Evolutionary conservation across 2,797 vertebrate species (phyloP).

Genomic region (Moxostoma hubbsi): DNA sequence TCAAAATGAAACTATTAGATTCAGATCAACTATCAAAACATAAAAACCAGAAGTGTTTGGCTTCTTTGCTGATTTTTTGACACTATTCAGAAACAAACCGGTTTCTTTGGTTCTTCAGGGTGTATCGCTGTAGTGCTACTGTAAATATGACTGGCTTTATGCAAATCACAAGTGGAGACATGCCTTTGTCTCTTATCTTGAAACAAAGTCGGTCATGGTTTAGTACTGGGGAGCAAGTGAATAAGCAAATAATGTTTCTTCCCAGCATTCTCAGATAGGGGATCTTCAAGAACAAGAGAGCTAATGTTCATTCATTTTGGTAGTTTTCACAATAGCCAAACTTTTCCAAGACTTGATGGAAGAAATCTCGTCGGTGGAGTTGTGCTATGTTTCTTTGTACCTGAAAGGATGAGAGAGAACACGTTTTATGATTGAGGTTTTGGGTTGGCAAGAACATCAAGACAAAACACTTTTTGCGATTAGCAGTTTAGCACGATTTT

Average conservation of each 20-base stretch:
- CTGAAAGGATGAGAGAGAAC: slow-evolving; percentile 57
- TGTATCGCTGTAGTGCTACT: not conserved
- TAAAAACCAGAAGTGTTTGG: not conserved
- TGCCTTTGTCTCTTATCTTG: not conserved
- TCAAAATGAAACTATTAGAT: not conserved
- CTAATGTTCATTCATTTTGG: slow-evolving; percentile 20
- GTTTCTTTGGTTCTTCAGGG: slow-evolving; percentile 69
- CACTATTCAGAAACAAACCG: not conserved
- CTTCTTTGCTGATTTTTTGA: not conserved
- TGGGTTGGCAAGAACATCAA: not conserved
- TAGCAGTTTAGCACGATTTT: too few species aligned
- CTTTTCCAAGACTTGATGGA: slow-evolving; percentile 42
- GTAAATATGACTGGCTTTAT: slow-evolving; percentile 9
- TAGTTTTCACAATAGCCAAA: slow-evolving; percentile 55
- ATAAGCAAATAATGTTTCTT: slow-evolving; percentile 32
- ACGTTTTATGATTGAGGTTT: too few species aligned
- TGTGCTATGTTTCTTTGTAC: slow-evolving; percentile 78
- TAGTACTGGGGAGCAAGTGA: slow-evolving; percentile 7
- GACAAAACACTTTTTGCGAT: too few species aligned
- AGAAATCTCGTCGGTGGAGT: slow-evolving; percentile 56
- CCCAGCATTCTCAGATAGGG: not conserved
- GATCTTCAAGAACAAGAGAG: not conserved
- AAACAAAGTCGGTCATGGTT: not conserved
- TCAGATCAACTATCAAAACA: not conserved
- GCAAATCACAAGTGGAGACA: slow-evolving; percentile 12